Evolutionary conservation across 1,140 invertebrate species (phyloP).

Genomic region (Macrotrachela quadricornifera): DNA sequence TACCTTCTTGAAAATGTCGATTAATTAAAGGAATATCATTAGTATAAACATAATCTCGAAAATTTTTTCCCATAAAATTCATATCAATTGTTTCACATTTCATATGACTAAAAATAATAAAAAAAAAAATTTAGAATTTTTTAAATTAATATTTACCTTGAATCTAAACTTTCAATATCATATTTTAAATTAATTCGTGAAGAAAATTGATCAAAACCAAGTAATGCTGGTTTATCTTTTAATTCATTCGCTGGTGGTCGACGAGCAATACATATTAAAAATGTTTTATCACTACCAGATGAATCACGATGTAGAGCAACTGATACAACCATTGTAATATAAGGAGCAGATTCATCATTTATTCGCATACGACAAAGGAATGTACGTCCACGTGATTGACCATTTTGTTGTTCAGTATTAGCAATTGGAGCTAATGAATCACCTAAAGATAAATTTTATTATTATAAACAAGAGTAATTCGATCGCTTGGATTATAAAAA

Average conservation of each 20-base stretch:
- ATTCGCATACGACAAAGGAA: not conserved
- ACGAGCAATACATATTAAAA: slow-evolving; percentile 55
- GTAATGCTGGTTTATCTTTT: slow-evolving; percentile 28
- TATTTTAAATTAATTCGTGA: slow-evolving; percentile 65
- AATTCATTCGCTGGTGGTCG: slow-evolving; percentile 59
- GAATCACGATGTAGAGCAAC: not conserved
- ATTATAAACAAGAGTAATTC: too few relatives aligned
- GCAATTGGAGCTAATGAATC: not conserved
- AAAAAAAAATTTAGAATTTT: slow-evolving; percentile 4
- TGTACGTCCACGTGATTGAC: not conserved
- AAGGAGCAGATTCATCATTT: slow-evolving; percentile 2
- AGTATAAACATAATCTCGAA: slow-evolving; percentile 21
- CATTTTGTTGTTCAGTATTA: too few relatives aligned
- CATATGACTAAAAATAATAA: slow-evolving; percentile 33
- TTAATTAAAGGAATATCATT: slow-evolving; percentile 19
- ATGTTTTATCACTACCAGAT: slow-evolving; percentile 27
- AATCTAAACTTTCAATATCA: slow-evolving; percentile 56
- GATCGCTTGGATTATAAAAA: not conserved
- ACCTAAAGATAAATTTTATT: not conserved
- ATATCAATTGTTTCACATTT: slow-evolving; percentile 13
- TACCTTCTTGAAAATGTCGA: slow-evolving; percentile 22
- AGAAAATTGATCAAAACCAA: slow-evolving; percentile 59
- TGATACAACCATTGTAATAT: slow-evolving; percentile 26
- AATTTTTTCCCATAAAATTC: slow-evolving; percentile 20
- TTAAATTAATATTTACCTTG: slow-evolving; percentile 23